These are phyloP conservation scores for Labeo rohita DNA, from an alignment of 2,113 vertebrate species.

Conservation along the genomic window DNA sequence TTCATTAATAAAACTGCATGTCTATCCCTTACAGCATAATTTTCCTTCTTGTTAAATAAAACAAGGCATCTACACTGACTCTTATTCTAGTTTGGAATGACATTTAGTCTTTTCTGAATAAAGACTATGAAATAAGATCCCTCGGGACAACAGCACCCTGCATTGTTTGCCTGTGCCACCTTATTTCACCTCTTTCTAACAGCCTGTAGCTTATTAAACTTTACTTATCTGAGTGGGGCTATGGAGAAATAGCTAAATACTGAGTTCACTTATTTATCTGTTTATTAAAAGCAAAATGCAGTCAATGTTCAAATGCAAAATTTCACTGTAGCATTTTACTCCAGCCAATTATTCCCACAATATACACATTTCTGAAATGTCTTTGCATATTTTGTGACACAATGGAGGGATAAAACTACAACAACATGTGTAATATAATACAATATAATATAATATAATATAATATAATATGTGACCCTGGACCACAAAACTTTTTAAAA, in stretches of 20 bases:
- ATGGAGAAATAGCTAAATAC: neutral
- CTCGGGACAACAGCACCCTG: neutral
- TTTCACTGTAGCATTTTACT: neutral
- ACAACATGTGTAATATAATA: no score
- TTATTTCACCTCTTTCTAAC: constrained; percentile 2
- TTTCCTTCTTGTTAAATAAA: neutral
- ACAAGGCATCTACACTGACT: neutral
- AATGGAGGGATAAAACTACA: neutral
- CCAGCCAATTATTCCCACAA: neutral
- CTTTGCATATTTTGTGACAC: neutral
- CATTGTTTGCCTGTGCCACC: neutral
- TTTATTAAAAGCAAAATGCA: neutral
- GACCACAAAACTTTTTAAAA: no score
- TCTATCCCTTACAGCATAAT: neutral
- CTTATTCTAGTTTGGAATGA: neutral
- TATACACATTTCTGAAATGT: neutral
- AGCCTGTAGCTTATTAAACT: neutral
- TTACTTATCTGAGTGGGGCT: neutral
- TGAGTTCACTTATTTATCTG: neutral
- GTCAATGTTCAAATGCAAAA: neutral
- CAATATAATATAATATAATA: no score
- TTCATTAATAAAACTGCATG: neutral
- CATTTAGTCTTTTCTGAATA: neutral
- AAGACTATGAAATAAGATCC: neutral
- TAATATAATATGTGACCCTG: no score